phyloP scores from a whole-genome alignment of 1,140 invertebrate species.

The Drosophila pruinosa region DNA sequence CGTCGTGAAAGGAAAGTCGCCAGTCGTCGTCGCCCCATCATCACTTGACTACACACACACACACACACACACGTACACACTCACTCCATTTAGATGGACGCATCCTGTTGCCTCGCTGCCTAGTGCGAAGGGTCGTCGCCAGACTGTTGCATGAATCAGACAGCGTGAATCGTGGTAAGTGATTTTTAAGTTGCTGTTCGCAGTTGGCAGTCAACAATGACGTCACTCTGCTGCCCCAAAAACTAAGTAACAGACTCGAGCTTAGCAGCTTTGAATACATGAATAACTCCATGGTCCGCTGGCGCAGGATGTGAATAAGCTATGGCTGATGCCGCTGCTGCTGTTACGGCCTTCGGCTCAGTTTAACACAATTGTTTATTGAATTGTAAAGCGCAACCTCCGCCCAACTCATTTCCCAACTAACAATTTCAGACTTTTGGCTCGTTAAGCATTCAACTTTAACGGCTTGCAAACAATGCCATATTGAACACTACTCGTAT shows the following conservation, averaged over 20 bases:
- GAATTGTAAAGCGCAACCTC: conserved; percentile 69
- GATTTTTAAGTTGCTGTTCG: conserved; percentile 75
- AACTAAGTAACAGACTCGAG: conserved; percentile 33
- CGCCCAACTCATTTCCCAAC: conserved; percentile 20
- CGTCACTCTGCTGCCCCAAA: conserved; percentile 45
- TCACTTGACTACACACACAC: conserved; percentile 33
- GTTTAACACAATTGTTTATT: conserved; percentile 80
- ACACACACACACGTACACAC: background rate
- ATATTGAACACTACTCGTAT: conserved; percentile 36
- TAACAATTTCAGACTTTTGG: conserved; percentile 63
- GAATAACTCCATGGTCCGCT: conserved; percentile 56
- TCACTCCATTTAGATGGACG: conserved; percentile 14
- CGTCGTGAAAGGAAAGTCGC: conserved; percentile 23
- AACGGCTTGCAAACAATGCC: conserved; percentile 60
- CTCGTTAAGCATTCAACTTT: conserved; percentile 79
- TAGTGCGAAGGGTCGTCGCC: conserved; percentile 36
- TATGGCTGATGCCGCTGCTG: background rate
- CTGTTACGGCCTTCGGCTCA: conserved; percentile 61
- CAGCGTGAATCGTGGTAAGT: conserved; percentile 77
- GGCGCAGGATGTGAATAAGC: background rate
- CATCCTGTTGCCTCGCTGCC: conserved; percentile 40
- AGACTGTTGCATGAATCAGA: conserved; percentile 80
- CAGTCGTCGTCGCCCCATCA: conserved; percentile 46
- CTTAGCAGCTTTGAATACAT: conserved; percentile 29
- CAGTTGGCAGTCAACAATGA: conserved; percentile 52